Evolutionary conservation across 2,888 invertebrate species (phyloP), one percentile per base, ranked within the genome.

Genomic region (Cantharis rustica): DNA sequence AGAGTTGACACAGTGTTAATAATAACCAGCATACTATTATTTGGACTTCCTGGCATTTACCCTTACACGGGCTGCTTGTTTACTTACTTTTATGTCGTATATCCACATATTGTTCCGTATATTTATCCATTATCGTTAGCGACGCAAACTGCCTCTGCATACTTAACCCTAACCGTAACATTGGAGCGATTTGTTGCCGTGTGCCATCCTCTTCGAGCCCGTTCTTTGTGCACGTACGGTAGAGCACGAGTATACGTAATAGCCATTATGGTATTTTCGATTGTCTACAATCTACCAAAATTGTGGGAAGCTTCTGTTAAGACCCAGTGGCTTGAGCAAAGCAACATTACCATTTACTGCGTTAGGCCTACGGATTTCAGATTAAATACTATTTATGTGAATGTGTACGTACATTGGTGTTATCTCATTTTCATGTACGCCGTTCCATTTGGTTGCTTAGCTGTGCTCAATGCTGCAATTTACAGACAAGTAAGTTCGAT

Each of bases 151-250:
- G 96, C 96, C 78, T 97, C 98, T 71, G 96, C 97, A 74, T 98
- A 98, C 90, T 91, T 98, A 85, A 95, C 95, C 68, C 90, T 95
- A 77, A 96, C 96, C 79, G 96, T 98, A 75, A 97, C 97, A 0
- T 90, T 97, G 84, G 98, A 98, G 88, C 92, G 98, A 73, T 99
- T 97, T 90, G 96, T 98, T 79, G 98, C 98, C 3, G 96, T 96
- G 31, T 96, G 96, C 86, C 95, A 95, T 86, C 98, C 98, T 0
- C 90, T 98, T 71, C 92, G 93, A 80, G 97, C 98, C 1, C 91
- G 96, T 72, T 95, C 96, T 1, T 91, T 98, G 82, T 98, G 98
- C 89, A 98, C 98, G 2, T 96, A 96, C 84, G 93, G 95, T 69
- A 91, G 94, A 79, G 98, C 95, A 73, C 92, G 96, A 80, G 91